A percentile compares a stretch with the other conserved stretches of the same genome.
phyloP scores from a whole-genome alignment of 2,888 invertebrate genomes.

The Temnothorax rugatulus region DNA sequence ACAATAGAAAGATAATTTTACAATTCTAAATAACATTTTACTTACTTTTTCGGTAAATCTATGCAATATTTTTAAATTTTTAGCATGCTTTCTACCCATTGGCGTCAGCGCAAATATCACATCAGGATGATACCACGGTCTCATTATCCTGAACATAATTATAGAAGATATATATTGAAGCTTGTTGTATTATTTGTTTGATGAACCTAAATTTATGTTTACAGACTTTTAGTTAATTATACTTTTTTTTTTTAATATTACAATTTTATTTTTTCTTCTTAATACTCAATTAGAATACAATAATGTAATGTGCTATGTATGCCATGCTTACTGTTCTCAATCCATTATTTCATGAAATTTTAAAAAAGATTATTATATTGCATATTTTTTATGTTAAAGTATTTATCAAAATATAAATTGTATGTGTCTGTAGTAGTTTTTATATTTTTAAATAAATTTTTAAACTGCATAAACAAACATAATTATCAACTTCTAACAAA shows the following conservation, averaged over 20 bases:
- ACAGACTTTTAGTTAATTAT: not conserved
- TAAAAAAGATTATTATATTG: not conserved
- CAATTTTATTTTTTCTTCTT: not conserved
- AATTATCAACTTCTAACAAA: too few relatives aligned
- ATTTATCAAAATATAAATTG: not conserved
- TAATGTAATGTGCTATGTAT: not conserved
- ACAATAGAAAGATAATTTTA: not conserved
- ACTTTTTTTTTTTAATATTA: not conserved
- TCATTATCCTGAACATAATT: not conserved
- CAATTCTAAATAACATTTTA: not conserved
- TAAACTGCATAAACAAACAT: too few relatives aligned
- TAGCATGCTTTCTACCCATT: not conserved
- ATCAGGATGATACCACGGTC: not conserved
- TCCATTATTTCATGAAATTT: not conserved
- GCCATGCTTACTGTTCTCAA: not conserved
- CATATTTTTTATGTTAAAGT: not conserved
- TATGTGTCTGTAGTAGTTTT: not conserved
- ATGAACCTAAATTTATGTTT: not conserved
- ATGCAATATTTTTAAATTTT: conserved; percentile 19
- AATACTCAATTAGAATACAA: not conserved
- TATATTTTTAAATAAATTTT: too few relatives aligned
- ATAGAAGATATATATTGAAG: not conserved
- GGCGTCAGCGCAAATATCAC: not conserved
- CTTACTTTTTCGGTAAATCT: conserved; percentile 15
- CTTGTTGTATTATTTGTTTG: not conserved